These are phyloP conservation scores for Mystacides longicornis DNA, from an alignment of 2,888 invertebrate genomes.

Conservation along the genomic window DNA sequence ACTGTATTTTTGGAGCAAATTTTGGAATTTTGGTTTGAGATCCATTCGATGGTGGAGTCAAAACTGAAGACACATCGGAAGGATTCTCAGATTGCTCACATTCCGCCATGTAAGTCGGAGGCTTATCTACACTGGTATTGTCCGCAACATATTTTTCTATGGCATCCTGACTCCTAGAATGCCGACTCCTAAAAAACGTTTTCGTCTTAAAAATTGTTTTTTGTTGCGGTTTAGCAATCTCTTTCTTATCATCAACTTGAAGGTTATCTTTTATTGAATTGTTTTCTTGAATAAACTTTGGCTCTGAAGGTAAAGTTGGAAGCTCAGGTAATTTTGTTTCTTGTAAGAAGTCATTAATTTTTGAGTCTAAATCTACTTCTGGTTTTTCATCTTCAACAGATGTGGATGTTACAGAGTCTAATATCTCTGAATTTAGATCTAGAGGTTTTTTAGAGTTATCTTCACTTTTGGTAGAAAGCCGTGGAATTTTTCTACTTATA, in stretches of 20 bases:
- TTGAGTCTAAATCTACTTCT: constrained; percentile 42
- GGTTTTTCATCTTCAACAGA: constrained; percentile 8
- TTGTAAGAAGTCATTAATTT: constrained; percentile 55
- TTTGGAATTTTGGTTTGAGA: constrained; percentile 49
- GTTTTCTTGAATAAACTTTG: constrained; percentile 50
- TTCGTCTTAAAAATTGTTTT: constrained; percentile 50
- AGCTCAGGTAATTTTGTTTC: constrained; percentile 53
- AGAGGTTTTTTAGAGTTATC: constrained; percentile 32
- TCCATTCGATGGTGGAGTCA: constrained; percentile 38
- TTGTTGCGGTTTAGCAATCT: constrained; percentile 33
- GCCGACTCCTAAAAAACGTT: constrained; percentile 50
- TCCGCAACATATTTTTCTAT: constrained; percentile 49
- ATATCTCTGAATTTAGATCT: constrained; percentile 18
- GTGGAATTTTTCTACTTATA: constrained; percentile 56
- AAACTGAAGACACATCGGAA: constrained; percentile 31
- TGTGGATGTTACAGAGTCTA: constrained; percentile 8
- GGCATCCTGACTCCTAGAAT: constrained; percentile 48
- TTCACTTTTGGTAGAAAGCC: constrained; percentile 42
- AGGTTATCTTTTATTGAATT: constrained; percentile 37
- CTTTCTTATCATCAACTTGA: constrained; percentile 40
- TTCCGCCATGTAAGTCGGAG: constrained; percentile 22
- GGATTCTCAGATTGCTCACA: constrained; percentile 29
- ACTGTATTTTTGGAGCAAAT: constrained; percentile 48
- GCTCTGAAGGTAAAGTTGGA: constrained; percentile 49
- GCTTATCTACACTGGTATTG: constrained; percentile 31